A percentile compares a stretch with the other conserved stretches of the same genome.
Conservation (phyloP, 2,888 invertebrate genomes). For the Prosapia bicincta region DNA sequence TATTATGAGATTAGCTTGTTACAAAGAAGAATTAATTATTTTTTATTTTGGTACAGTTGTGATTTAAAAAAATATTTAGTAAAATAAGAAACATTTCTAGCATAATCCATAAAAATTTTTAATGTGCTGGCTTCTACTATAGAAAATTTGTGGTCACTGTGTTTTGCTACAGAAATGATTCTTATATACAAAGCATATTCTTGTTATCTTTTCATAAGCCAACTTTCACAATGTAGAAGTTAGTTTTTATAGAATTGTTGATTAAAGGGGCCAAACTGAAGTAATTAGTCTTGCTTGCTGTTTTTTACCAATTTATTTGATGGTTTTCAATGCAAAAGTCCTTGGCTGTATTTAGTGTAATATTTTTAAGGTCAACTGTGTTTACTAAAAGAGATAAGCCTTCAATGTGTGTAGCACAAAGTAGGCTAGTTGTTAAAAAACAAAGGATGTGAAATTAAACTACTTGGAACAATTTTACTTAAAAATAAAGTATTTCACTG, state of each 20-base stretch:
- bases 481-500: too few species aligned
- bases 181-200: not conserved
- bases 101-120: not conserved
- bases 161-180: not conserved
- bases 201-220: conserved; percentile 2
- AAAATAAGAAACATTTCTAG: not conserved
- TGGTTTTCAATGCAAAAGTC: not conserved
- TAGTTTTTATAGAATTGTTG: not conserved
- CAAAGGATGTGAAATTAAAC: too few species aligned
- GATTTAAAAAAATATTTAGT: not conserved
- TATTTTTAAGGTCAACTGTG: too few species aligned
- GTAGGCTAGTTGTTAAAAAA: too few species aligned
- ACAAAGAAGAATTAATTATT: not conserved
- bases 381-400: too few species aligned
- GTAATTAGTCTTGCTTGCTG: not conserved
- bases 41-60: not conserved
- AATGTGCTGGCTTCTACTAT: not conserved
- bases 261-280: not conserved
- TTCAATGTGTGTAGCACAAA: too few species aligned
- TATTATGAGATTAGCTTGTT: not conserved
- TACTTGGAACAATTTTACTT: too few species aligned
- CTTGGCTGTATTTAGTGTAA: too few species aligned
- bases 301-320: not conserved
- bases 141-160: not conserved
- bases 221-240: not conserved